Conservation (phyloP, 2,797 vertebrate species). For the Chaetodon trifasciatus region DNA sequence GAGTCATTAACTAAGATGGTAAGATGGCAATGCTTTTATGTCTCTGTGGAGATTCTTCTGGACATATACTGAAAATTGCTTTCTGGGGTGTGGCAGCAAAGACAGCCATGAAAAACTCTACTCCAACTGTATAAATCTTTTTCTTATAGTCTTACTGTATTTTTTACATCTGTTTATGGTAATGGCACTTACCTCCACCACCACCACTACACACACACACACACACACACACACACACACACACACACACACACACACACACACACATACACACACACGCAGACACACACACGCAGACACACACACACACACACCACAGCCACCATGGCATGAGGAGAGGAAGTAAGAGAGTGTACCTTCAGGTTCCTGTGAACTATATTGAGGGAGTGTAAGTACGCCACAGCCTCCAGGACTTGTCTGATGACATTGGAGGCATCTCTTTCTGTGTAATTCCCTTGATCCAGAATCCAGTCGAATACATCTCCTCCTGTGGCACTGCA, state of each 20-base stretch:
- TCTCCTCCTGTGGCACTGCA: conserved; percentile 91
- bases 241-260: not conserved
- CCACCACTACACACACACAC: not conserved
- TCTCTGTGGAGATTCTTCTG: conserved; percentile 52
- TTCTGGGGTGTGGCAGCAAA: conserved; percentile 34
- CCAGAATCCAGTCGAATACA: conserved; percentile 92
- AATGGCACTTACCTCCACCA: not conserved
- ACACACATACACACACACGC: too few species aligned
- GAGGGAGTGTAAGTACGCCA: conserved; percentile 90
- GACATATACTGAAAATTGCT: conserved; percentile 51
- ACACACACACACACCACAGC: not conserved
- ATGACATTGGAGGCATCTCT: conserved; percentile 91
- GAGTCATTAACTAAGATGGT: conserved; percentile 64
- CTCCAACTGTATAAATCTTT: conserved; percentile 2
- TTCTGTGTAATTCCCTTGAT: conserved; percentile 92
- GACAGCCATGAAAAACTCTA: not conserved
- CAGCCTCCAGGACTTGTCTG: conserved; percentile 90
- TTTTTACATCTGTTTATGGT: not conserved
- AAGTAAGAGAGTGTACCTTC: conserved; percentile 80
- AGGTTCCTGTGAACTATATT: conserved; percentile 92
- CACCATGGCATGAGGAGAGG: not conserved
- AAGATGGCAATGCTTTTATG: conserved; percentile 45
- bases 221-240: not conserved
- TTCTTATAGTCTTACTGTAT: conserved; percentile 5
- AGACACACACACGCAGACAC: not conserved